Conservation (phyloP, 2,888 invertebrate genomes). For the Drosophila glabriapex region DNA sequence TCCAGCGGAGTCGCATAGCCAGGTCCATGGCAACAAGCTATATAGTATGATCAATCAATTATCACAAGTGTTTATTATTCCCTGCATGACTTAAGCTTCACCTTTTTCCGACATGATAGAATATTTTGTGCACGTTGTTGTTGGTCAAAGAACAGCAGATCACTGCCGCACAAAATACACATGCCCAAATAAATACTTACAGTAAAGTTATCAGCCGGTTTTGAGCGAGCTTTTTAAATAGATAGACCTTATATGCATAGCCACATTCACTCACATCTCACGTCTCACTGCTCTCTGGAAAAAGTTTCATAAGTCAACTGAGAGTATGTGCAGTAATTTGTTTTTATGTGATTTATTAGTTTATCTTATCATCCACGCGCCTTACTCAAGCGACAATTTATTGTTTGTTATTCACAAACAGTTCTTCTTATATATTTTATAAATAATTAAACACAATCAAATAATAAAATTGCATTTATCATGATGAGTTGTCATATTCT, state of each 20-base stretch:
- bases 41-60: conserved; percentile 10
- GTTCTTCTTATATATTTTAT: background rate
- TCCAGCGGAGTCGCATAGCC: conserved; percentile 92
- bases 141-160: conserved; percentile 38
- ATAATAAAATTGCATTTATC: background rate
- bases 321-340: background rate
- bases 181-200: conserved; percentile 15
- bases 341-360: background rate
- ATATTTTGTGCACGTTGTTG: conserved; percentile 33
- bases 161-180: conserved; percentile 24
- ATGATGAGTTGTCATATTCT: background rate
- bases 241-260: background rate
- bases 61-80: conserved; percentile 25
- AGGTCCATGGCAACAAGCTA: conserved; percentile 87
- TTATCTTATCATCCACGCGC: conserved; percentile 14
- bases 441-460: background rate
- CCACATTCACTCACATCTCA: background rate
- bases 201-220: conserved; percentile 41
- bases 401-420: conserved; percentile 11
- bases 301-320: background rate
- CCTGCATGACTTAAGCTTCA: conserved; percentile 15
- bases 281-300: conserved; percentile 4
- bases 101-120: conserved; percentile 58
- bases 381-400: conserved; percentile 2
- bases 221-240: conserved; percentile 29